phyloP scores from a whole-genome alignment of 2,797 vertebrate species.

The Falco columbarius region DNA sequence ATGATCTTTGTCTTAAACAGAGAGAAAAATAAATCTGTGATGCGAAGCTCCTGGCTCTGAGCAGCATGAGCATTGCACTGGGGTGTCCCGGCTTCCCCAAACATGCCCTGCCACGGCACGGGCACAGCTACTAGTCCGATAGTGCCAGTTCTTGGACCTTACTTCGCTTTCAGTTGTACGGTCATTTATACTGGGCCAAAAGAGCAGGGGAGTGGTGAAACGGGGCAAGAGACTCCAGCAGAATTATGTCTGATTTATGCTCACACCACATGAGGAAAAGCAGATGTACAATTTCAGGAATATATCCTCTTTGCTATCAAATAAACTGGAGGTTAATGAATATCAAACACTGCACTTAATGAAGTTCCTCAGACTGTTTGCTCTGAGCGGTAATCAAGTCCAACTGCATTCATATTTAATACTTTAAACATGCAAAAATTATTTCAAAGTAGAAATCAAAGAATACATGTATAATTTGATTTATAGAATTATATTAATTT shows the following conservation, averaged over 20 bases:
- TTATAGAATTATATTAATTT: not conserved
- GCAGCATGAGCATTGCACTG: fast-evolving
- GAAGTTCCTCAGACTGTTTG: not conserved
- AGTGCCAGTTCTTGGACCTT: fast-evolving
- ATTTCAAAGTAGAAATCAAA: not conserved
- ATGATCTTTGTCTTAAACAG: not conserved
- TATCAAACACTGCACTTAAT: not conserved
- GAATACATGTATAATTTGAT: not conserved
- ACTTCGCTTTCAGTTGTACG: fast-evolving
- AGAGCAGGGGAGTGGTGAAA: too few species aligned
- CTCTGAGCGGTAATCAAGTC: not conserved
- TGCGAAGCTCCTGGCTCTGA: not conserved
- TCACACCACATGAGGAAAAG: fast-evolving
- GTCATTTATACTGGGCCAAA: fast-evolving
- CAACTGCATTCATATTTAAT: not conserved
- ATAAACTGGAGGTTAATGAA: not conserved
- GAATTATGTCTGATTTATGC: fast-evolving
- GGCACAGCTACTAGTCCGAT: fast-evolving
- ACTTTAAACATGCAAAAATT: fast-evolving
- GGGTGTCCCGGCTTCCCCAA: not conserved
- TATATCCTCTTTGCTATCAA: not conserved
- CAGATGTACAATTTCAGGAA: not conserved
- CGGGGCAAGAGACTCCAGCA: fast-evolving
- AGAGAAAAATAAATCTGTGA: fast-evolving
- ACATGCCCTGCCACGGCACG: fast-evolving